Evolutionary conservation across 2,888 invertebrate genomes (phyloP), one percentile per base, ranked within the genome.

Genomic region (Cerceris ruficornis): DNA sequence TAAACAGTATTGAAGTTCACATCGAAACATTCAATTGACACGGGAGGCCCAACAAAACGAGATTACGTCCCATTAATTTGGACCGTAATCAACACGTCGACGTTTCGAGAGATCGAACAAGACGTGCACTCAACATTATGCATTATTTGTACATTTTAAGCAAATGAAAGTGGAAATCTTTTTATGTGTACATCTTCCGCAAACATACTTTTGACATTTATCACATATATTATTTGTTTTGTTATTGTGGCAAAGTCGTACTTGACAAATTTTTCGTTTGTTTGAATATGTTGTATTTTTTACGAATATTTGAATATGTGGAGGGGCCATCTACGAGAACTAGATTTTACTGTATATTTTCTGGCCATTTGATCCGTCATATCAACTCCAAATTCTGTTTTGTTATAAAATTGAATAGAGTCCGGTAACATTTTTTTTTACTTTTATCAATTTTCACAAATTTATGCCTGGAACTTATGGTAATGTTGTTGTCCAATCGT

Each of bases 321-420:
- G 9, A 81, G 68, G 8, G 81, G 80, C 81, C 80, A 82, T 73
- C 81, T 80, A 14, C n/a, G n/a, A n/a, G n/a, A n/a, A n/a, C n/a
- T n/a, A n/a, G n/a, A n/a, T n/a, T n/a, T n/a, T n/a, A n/a, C 82
- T 9, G 43, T 43, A 43, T 43, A 43, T 43, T 43, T 43, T 43
- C 43, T 6, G 43, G 43, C 43, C 43, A 43, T 43, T 43, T 43
- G 43, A 43, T 43, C 43, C 9, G 43, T 43, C 43, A 43, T 43
- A 43, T 43, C 43, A 43, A 43, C 43, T 43, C 43, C 43, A 50
- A 50, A 50, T 50, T 50, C 13, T 50, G 50, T 50, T 8, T n/a
- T 50, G n/a, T 50, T 13, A 50, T 50, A 50, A 50, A 50, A 50
- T 13, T 50, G 50, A 50, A n/a, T 8, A 50, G 50, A 50, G 6